phyloP scores from a whole-genome alignment of 2,888 invertebrate genomes.

The Carpatolechia fugitivella region DNA sequence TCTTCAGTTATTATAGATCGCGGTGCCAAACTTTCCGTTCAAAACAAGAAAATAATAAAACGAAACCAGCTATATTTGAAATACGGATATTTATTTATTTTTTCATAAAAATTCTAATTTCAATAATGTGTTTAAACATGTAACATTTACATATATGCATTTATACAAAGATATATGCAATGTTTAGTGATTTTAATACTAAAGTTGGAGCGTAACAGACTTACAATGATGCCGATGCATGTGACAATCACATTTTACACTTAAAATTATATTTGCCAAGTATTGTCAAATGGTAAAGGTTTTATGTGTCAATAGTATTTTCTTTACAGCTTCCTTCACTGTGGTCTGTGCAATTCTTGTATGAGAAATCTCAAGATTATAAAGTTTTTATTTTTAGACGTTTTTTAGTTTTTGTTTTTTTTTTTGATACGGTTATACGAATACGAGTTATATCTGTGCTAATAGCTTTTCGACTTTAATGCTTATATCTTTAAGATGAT shows the following conservation, averaged over 20 bases:
- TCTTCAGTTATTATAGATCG: no score
- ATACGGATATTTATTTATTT: slow-evolving; percentile 80
- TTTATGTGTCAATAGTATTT: slow-evolving; percentile 48
- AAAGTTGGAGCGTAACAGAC: slow-evolving; percentile 76
- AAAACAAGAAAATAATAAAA: slow-evolving; percentile 49
- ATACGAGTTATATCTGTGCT: no score
- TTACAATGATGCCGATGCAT: slow-evolving; percentile 55
- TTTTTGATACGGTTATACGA: no score
- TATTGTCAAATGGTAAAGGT: slow-evolving; percentile 76
- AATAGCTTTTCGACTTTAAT: no score
- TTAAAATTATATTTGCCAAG: slow-evolving; percentile 77
- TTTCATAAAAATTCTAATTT: slow-evolving; percentile 81
- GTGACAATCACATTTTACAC: slow-evolving; percentile 69
- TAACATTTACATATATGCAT: slow-evolving; percentile 80
- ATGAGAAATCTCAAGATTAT: no score
- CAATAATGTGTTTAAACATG: slow-evolving; percentile 80
- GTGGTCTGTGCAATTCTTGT: neutral
- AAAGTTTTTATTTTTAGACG: neutral
- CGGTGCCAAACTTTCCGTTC: neutral
- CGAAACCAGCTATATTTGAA: slow-evolving; percentile 74
- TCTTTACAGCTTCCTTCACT: slow-evolving; percentile 4
- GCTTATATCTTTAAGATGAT: no score
- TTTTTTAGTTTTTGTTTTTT: no score
- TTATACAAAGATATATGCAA: slow-evolving; percentile 80
- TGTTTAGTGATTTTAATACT: slow-evolving; percentile 76